These are phyloP conservation scores for Syrmaticus mikado DNA, from an alignment of 2,113 vertebrate genomes.

Conservation along the genomic window DNA sequence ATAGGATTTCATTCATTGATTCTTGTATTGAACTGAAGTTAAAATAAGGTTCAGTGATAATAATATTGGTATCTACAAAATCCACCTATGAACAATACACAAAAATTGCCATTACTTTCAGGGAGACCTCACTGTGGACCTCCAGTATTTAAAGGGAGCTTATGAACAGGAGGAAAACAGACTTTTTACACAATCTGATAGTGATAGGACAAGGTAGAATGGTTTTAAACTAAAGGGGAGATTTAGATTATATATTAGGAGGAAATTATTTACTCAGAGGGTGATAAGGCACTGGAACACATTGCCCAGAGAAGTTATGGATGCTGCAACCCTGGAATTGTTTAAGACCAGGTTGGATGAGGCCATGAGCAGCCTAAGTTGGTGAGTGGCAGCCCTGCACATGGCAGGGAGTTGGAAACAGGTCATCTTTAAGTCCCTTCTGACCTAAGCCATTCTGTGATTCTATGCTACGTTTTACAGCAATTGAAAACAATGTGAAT, in stretches of 20 bases:
- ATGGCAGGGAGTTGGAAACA: not conserved
- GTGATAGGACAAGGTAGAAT: not conserved
- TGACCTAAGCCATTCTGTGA: not conserved
- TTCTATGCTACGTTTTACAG: not conserved
- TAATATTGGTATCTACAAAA: constrained; percentile 92
- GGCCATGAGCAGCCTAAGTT: not conserved
- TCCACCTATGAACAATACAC: constrained; percentile 85
- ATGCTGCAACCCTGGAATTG: not conserved
- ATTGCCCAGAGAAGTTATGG: not conserved
- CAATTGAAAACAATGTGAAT: not conserved
- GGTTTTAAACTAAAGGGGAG: not conserved
- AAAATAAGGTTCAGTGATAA: constrained; percentile 97
- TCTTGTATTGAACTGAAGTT: constrained; percentile 98
- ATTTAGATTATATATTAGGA: not conserved
- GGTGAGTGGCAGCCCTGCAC: too few relatives aligned
- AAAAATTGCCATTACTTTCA: not conserved
- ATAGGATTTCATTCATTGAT: constrained; percentile 99
- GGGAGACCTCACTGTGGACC: not conserved
- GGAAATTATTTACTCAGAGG: not conserved
- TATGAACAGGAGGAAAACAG: not conserved
- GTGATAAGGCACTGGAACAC: not conserved
- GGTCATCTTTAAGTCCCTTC: not conserved
- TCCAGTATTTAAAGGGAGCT: not conserved
- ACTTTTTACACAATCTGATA: not conserved
- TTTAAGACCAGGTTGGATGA: not conserved